Evolutionary conservation across 2,113 vertebrate species (phyloP).

Genomic region (Colistium nudipinnis): DNA sequence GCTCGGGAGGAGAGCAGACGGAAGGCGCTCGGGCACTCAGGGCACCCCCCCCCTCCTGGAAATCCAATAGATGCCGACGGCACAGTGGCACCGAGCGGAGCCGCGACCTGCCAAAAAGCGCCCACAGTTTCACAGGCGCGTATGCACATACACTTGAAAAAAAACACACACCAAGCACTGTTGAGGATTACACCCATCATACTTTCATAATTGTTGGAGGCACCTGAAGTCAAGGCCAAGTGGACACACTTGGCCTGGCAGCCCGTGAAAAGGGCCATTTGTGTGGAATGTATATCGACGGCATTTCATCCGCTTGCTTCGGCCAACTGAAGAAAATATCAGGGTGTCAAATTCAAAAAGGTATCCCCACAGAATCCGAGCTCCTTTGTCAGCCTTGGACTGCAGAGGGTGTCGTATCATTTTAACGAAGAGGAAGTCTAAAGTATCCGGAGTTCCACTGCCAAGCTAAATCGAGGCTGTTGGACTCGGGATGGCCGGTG

Average conservation of each 20-base stretch:
- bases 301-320: slow-evolving; percentile 64
- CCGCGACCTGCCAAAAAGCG: slow-evolving; percentile 57
- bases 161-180: slow-evolving; percentile 58
- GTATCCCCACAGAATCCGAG: slow-evolving; percentile 63
- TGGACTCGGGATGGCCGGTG: slow-evolving; percentile 24
- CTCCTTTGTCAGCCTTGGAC: slow-evolving; percentile 64
- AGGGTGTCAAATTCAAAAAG: slow-evolving; percentile 57
- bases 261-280: slow-evolving; percentile 72
- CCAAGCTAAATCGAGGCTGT: slow-evolving; percentile 54
- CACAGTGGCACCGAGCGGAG: slow-evolving; percentile 65
- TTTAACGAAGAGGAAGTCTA: slow-evolving; percentile 53
- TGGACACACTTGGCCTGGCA: slow-evolving; percentile 78
- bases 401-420: slow-evolving; percentile 56
- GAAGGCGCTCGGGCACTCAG: slow-evolving; percentile 56
- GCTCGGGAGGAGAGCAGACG: slow-evolving; percentile 41
- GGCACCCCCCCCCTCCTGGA: slow-evolving; percentile 52
- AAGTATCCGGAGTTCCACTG: slow-evolving; percentile 45
- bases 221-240: slow-evolving; percentile 75
- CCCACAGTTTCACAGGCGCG: slow-evolving; percentile 23
- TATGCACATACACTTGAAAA: slow-evolving; percentile 29
- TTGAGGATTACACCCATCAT: slow-evolving; percentile 72
- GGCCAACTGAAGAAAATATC: slow-evolving; percentile 62
- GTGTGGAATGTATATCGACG: slow-evolving; percentile 62
- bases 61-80: slow-evolving; percentile 58
- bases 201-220: slow-evolving; percentile 77